phyloP scores from a whole-genome alignment of 2,113 vertebrate genomes.

The western clawed frog (Xenopus tropicalis) region UCB_Xtro_10.0 CM004448.2:76397001-76397500 shows the following conservation, averaged over 20 bases:
- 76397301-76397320: too few relatives aligned
- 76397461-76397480: too few relatives aligned
- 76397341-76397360: too few relatives aligned
- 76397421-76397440: too few relatives aligned
- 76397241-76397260: background rate
- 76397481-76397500: too few relatives aligned
- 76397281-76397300: too few relatives aligned
- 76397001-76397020: background rate
- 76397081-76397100: conserved; percentile 18
- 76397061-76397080: conserved; percentile 22
- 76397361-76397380: too few relatives aligned
- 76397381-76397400: too few relatives aligned
- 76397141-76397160: background rate
- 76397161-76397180: conserved; percentile 16
- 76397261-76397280: background rate
- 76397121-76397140: background rate
- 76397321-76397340: too few relatives aligned
- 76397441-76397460: too few relatives aligned
- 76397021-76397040: conserved; percentile 19
- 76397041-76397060: conserved; percentile 2
- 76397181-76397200: background rate
- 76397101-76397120: background rate
- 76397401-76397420: too few relatives aligned
- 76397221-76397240: background rate
- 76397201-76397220: background rate